A percentile compares a stretch with the other conserved stretches of the same genome.
These are phyloP conservation scores for Cataglyphis altisquamis DNA, from an alignment of 2,888 invertebrate genomes.

Conservation along the genomic window DNA sequence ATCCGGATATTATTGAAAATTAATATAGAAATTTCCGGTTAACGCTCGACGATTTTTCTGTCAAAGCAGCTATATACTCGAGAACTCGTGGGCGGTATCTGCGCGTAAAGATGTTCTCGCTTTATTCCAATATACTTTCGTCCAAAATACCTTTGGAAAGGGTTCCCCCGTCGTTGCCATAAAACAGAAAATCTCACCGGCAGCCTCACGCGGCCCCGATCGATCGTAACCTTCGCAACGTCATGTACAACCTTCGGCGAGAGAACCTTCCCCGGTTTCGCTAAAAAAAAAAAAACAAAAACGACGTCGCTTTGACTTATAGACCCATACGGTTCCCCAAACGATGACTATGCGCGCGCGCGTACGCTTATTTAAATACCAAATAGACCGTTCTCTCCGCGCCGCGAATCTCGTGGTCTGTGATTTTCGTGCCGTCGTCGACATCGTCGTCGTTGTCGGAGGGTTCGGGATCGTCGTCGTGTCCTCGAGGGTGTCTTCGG, in stretches of 20 bases:
- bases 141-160: conserved; percentile 32
- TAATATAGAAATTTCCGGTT: background rate
- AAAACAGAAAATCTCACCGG: conserved; percentile 50
- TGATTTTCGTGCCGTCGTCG: conserved; percentile 71
- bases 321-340: conserved; percentile 50
- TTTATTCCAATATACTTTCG: conserved; percentile 29
- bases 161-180: conserved; percentile 4
- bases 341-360: conserved; percentile 40
- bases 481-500: conserved; percentile 43
- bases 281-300: conserved; percentile 54
- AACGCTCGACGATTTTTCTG: conserved; percentile 18
- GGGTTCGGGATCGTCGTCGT: conserved; percentile 54
- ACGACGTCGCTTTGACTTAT: conserved; percentile 57
- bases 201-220: conserved; percentile 41
- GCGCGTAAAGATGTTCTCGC: conserved; percentile 46
- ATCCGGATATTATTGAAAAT: background rate
- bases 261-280: background rate
- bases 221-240: conserved; percentile 52
- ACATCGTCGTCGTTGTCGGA: conserved; percentile 40
- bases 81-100: conserved; percentile 19
- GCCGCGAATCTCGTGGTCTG: conserved; percentile 70
- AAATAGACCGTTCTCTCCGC: conserved; percentile 71
- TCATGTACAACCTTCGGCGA: conserved; percentile 23
- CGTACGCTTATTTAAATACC: conserved; percentile 76
- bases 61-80: background rate